Conservation (phyloP, 2,888 invertebrate genomes). For the Eulithis prunata region DNA sequence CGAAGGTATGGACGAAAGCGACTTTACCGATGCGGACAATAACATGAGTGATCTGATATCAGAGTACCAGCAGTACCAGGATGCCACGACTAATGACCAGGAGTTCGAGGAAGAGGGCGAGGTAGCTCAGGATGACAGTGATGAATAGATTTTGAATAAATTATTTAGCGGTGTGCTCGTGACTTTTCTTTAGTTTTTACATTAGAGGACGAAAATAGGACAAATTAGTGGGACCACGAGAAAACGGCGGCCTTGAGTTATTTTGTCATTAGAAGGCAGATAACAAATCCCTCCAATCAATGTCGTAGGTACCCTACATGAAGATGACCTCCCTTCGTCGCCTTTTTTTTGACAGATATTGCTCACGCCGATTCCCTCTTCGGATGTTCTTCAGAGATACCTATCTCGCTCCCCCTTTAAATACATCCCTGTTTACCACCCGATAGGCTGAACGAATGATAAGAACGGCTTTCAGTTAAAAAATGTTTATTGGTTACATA, state of each 20-base stretch:
- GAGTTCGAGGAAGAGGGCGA: constrained; percentile 86
- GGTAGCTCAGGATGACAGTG: constrained; percentile 62
- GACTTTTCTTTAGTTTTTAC: background rate
- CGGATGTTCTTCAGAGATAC: too few relatives aligned
- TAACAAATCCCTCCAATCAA: too few relatives aligned
- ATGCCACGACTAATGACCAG: constrained; percentile 92
- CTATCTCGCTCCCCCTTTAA: too few relatives aligned
- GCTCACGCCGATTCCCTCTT: too few relatives aligned
- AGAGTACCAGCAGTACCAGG: constrained; percentile 97
- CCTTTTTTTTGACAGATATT: too few relatives aligned
- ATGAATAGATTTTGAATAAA: constrained; percentile 40
- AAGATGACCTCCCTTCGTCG: too few relatives aligned
- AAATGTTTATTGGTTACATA: constrained; percentile 38
- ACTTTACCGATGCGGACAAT: constrained; percentile 97
- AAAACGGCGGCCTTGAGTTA: too few relatives aligned
- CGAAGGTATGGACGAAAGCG: constrained; percentile 98
- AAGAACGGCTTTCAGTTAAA: constrained; percentile 2
- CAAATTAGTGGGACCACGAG: too few relatives aligned
- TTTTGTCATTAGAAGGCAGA: too few relatives aligned
- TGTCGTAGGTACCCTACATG: too few relatives aligned
- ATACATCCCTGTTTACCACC: too few relatives aligned
- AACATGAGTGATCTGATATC: constrained; percentile 95
- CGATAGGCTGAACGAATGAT: background rate
- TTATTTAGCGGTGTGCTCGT: constrained; percentile 11
- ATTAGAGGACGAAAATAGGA: background rate